Conservation (phyloP, 92 coral and sea anemone species). For the Epizoanthus illoricatus region DNA sequence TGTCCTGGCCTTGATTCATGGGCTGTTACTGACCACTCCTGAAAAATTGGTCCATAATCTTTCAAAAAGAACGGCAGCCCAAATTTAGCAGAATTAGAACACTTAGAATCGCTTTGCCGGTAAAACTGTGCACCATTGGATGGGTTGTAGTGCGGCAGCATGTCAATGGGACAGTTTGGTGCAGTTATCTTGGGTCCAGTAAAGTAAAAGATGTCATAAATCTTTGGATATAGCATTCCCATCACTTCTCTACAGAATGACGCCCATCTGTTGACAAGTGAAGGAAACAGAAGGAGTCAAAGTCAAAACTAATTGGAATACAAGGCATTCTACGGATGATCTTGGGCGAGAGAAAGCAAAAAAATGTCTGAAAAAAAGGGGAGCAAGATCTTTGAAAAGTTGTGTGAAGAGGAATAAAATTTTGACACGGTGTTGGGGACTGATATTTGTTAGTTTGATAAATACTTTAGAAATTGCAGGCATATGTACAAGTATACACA, state of each 20-base stretch:
- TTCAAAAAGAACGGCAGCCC: conserved; percentile 90
- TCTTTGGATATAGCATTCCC: conserved; percentile 91
- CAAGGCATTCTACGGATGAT: too few relatives aligned
- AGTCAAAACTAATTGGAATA: neutral
- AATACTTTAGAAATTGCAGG: too few relatives aligned
- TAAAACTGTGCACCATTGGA: conserved; percentile 93
- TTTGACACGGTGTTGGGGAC: too few relatives aligned
- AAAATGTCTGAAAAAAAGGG: too few relatives aligned
- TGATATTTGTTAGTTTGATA: too few relatives aligned
- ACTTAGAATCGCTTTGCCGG: conserved; percentile 37
- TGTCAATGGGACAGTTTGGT: conserved; percentile 91
- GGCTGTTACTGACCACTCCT: conserved; percentile 95
- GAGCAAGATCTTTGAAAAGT: too few relatives aligned
- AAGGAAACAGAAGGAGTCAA: neutral
- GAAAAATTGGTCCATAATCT: conserved; percentile 82
- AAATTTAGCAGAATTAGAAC: conserved; percentile 63
- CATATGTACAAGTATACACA: too few relatives aligned
- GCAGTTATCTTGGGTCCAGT: conserved; percentile 78
- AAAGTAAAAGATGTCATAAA: conserved; percentile 69
- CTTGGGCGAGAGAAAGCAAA: too few relatives aligned
- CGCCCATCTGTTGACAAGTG: conserved; percentile 55
- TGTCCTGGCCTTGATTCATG: conserved; percentile 96
- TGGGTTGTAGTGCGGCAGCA: conserved; percentile 92
- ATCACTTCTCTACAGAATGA: conserved; percentile 67
- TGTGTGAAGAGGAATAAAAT: too few relatives aligned